phyloP scores from a whole-genome alignment of 1,140 invertebrate species.

The Rhizoglyphus robini region DNA sequence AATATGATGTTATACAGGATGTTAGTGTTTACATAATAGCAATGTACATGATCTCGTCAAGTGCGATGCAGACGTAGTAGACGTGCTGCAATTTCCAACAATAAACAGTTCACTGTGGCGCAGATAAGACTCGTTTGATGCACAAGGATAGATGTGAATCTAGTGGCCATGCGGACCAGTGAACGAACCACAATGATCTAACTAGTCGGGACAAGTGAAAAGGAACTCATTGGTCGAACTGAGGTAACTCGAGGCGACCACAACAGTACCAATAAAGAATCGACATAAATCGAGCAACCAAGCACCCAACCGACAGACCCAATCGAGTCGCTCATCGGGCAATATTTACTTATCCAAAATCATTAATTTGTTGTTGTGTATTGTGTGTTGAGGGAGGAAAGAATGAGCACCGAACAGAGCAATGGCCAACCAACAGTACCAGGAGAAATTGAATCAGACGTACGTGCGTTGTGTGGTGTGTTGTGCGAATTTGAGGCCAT shows the following conservation, averaged over 20 bases:
- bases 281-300: neutral
- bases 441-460: neutral
- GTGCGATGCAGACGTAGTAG: too few relatives aligned
- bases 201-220: neutral
- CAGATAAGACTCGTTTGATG: neutral
- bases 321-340: neutral
- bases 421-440: too few relatives aligned
- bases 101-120: too few relatives aligned
- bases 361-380: neutral
- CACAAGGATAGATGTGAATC: neutral
- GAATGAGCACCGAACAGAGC: too few relatives aligned
- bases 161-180: neutral
- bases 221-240: neutral
- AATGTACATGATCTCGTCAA: too few relatives aligned
- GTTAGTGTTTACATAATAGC: too few relatives aligned
- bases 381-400: neutral
- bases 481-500: too few relatives aligned
- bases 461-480: too few relatives aligned
- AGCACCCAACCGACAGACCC: neutral
- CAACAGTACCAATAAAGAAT: neutral
- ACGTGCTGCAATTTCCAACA: too few relatives aligned
- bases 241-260: neutral
- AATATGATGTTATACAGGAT: too few relatives aligned
- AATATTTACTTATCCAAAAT: conserved; percentile 10
- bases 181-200: too few relatives aligned